phyloP scores from a whole-genome alignment of 2,888 invertebrate species.

The Drosophila kambysellisi region DNA sequence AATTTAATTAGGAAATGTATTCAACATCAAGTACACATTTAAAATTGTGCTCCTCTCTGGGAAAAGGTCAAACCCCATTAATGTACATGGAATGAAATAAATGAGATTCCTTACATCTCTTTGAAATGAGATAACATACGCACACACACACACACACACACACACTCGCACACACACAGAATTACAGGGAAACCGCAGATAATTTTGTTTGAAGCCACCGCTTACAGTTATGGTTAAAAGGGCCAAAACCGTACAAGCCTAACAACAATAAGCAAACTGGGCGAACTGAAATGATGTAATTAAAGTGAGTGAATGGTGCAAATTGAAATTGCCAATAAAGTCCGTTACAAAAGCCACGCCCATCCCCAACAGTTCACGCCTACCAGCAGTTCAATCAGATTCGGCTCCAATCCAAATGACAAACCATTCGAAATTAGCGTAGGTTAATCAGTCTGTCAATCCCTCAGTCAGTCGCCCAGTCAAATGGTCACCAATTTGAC shows the following conservation, averaged over 20 bases:
- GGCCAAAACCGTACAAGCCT: background rate
- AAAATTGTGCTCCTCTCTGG: background rate
- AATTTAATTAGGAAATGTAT: constrained; percentile 15
- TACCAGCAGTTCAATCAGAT: constrained; percentile 27
- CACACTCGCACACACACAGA: background rate
- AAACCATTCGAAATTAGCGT: constrained; percentile 59
- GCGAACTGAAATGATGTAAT: constrained; percentile 26
- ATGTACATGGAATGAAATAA: constrained; percentile 21
- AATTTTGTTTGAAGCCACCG: background rate
- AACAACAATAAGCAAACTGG: constrained; percentile 1
- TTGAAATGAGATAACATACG: constrained; percentile 9
- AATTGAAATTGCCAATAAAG: constrained; percentile 26
- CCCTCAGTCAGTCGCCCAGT: constrained; percentile 7
- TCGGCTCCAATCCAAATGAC: constrained; percentile 35
- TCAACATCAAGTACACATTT: background rate
- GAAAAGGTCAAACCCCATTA: constrained; percentile 16
- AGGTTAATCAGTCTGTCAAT: constrained; percentile 51
- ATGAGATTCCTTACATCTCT: constrained; percentile 30
- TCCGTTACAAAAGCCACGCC: constrained; percentile 7
- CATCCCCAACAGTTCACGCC: constrained; percentile 1
- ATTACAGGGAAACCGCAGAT: background rate
- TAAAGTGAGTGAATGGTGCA: constrained; percentile 16
- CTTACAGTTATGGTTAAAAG: constrained; percentile 4
- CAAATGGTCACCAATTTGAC: background rate
- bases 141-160: background rate